Conservation (phyloP, 2,113 vertebrate species). For the Echinops telfairi region DNA sequence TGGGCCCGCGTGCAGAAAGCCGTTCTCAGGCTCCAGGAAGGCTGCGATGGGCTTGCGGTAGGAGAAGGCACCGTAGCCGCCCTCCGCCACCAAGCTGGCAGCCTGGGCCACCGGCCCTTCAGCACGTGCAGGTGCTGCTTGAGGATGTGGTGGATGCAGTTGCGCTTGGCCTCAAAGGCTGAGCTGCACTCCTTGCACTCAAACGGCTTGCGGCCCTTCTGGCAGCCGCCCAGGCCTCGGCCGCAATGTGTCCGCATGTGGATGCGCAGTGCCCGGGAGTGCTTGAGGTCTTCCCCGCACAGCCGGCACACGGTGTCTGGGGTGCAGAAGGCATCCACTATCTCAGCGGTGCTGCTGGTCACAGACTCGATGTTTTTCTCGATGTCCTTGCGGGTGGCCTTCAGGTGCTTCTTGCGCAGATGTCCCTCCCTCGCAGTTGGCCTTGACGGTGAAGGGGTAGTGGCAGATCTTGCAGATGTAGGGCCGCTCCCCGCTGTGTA, state of each 20-base stretch:
- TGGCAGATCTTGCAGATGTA: constrained; percentile 99
- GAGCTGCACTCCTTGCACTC: constrained; percentile 96
- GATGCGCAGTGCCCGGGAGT: constrained; percentile 95
- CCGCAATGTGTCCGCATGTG: constrained; percentile 96
- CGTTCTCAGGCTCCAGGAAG: constrained; percentile 86
- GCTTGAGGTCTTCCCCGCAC: constrained; percentile 95
- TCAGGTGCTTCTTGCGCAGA: constrained; percentile 97
- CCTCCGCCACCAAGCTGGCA: constrained; percentile 79
- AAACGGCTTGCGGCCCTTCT: constrained; percentile 94
- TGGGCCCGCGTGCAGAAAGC: constrained; percentile 72
- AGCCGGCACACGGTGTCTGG: constrained; percentile 93
- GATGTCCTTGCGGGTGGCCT: constrained; percentile 96
- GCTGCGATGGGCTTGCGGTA: constrained; percentile 85
- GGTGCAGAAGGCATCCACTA: constrained; percentile 88
- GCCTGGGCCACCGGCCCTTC: constrained; percentile 72
- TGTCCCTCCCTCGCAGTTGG: constrained; percentile 99
- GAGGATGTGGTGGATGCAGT: constrained; percentile 97
- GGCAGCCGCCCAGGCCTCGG: constrained; percentile 85
- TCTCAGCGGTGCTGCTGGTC: constrained; percentile 89
- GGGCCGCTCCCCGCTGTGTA: constrained; percentile 97
- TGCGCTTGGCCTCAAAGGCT: constrained; percentile 95
- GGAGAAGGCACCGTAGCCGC: constrained; percentile 79
- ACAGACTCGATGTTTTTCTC: constrained; percentile 98
- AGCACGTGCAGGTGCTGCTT: constrained; percentile 95
- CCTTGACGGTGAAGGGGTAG: constrained; percentile 98